These are phyloP conservation scores for Spisula solida DNA, from an alignment of 2,888 invertebrate genomes.

Conservation along the genomic window DNA sequence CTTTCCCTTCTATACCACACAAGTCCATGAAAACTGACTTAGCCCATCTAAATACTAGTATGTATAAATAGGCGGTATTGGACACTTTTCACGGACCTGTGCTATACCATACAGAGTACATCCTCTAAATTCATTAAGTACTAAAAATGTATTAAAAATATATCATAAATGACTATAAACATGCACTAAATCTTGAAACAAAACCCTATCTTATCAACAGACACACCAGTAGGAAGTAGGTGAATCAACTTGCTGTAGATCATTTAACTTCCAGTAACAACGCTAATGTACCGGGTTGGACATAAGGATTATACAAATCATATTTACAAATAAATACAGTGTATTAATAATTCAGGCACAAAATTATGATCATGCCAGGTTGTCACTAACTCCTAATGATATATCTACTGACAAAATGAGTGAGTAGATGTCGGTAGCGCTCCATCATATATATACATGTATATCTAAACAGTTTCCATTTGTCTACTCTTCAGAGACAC, in stretches of 20 bases:
- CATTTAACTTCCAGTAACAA: not conserved
- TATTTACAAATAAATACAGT: slow-evolving; percentile 3
- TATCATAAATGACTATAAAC: not conserved
- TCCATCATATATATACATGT: not conserved
- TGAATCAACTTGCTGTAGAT: not conserved
- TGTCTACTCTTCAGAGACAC: slow-evolving; percentile 39
- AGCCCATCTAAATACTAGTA: not conserved
- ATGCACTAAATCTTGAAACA: not conserved
- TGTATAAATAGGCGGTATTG: no score
- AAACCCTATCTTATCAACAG: not conserved
- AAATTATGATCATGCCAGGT: not conserved
- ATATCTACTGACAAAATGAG: not conserved
- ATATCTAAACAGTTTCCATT: not conserved
- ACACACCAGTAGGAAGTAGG: not conserved
- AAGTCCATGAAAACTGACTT: not conserved
- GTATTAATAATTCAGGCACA: not conserved
- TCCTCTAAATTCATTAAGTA: not conserved
- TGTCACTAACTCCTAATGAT: not conserved
- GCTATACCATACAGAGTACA: not conserved
- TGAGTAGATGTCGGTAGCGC: not conserved
- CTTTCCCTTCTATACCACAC: not conserved
- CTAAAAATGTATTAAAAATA: slow-evolving; percentile 1
- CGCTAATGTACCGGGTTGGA: not conserved
- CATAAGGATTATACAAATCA: not conserved
- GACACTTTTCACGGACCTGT: no score